Conservation (phyloP, 1,140 invertebrate genomes). For the Saccostrea echinata region DNA sequence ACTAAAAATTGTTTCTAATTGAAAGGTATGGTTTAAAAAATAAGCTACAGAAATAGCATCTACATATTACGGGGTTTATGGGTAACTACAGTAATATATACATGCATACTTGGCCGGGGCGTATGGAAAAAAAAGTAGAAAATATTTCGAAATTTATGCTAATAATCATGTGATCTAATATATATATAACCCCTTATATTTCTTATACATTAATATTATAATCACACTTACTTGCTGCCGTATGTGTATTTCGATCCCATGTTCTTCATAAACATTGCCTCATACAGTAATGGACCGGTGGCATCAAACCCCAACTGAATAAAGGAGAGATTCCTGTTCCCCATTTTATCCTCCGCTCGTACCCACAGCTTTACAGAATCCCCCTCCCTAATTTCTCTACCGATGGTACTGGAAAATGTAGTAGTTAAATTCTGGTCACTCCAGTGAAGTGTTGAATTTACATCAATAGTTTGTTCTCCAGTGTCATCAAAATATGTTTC, state of each 20-base stretch:
- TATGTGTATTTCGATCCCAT: neutral
- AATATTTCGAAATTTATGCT: too few relatives aligned
- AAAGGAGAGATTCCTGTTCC: slow-evolving; percentile 40
- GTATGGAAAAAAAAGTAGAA: too few relatives aligned
- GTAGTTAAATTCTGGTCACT: neutral
- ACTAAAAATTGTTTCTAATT: too few relatives aligned
- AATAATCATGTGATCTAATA: too few relatives aligned
- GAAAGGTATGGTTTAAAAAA: too few relatives aligned
- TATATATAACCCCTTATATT: too few relatives aligned
- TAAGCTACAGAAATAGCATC: too few relatives aligned
- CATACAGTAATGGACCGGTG: slow-evolving; percentile 30
- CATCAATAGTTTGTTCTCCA: neutral
- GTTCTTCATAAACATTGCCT: neutral
- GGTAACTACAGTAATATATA: too few relatives aligned
- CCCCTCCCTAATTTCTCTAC: slow-evolving; percentile 27
- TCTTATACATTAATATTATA: too few relatives aligned
- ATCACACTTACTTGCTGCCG: neutral
- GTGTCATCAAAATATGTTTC: neutral
- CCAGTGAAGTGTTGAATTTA: neutral
- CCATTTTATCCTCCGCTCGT: slow-evolving; percentile 51
- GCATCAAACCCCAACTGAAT: slow-evolving; percentile 52
- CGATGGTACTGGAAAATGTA: neutral
- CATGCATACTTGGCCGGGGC: too few relatives aligned
- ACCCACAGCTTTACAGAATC: slow-evolving; percentile 49
- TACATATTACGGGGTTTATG: too few relatives aligned